Conservation (phyloP, 2,113 vertebrate species). For the Scartelaos histophorus region DNA sequence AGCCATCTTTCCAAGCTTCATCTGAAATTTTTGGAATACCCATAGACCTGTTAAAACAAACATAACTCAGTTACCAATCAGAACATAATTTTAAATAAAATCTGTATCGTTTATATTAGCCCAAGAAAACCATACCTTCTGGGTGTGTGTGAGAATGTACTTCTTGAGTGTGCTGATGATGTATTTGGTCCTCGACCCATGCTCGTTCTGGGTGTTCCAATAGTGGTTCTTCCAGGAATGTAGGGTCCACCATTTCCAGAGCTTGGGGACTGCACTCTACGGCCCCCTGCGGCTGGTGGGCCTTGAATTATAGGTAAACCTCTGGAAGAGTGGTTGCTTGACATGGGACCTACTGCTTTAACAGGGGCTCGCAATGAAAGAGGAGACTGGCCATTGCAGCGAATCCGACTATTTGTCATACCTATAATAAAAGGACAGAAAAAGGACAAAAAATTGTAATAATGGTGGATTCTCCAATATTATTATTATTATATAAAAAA, state of each 20-base stretch:
- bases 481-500: background rate
- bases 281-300: constrained; percentile 30
- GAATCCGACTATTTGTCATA: constrained; percentile 78
- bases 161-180: constrained; percentile 66
- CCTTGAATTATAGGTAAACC: constrained; percentile 70
- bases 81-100: background rate
- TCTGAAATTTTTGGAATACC: constrained; percentile 81
- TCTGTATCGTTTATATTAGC: background rate
- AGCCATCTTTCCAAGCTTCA: constrained; percentile 91
- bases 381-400: constrained; percentile 77
- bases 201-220: constrained; percentile 56
- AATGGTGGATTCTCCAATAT: too few relatives aligned
- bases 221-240: constrained; percentile 49
- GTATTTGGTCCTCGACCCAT: constrained; percentile 63
- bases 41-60: constrained; percentile 72
- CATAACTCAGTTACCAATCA: background rate
- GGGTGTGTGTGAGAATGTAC: constrained; percentile 75
- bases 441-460: background rate
- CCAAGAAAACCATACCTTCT: constrained; percentile 75
- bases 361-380: constrained; percentile 76
- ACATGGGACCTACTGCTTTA: constrained; percentile 78
- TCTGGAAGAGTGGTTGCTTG: constrained; percentile 75
- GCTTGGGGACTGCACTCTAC: constrained; percentile 75
- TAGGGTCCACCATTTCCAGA: constrained; percentile 62
- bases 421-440: constrained; percentile 63